Percentiles rank a stretch among this genome's conserved stretches.
phyloP scores from a whole-genome alignment of 1,140 invertebrate species.

The Zophobas atratus region DNA sequence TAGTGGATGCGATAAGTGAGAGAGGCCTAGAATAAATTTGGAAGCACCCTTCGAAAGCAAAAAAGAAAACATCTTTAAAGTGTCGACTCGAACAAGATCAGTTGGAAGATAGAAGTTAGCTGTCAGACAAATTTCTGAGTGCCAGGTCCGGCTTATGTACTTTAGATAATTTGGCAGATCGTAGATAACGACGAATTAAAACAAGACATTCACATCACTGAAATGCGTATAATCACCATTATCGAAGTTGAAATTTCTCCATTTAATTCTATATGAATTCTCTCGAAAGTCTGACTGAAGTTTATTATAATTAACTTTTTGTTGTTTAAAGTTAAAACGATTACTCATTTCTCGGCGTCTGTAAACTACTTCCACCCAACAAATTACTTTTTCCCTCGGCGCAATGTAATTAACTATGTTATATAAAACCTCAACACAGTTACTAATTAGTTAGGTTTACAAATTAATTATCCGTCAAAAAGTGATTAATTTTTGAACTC shows the following conservation, averaged over 20 bases:
- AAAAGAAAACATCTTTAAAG: conserved; percentile 20
- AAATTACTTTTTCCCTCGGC: conserved; percentile 40
- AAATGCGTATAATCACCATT: conserved; percentile 45
- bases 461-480: conserved; percentile 54
- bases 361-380: conserved; percentile 34
- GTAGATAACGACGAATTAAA: conserved; percentile 49
- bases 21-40: conserved; percentile 39
- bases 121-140: conserved; percentile 49
- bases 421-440: conserved; percentile 50
- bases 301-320: conserved; percentile 42
- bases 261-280: conserved; percentile 31
- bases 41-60: conserved; percentile 27
- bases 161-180: conserved; percentile 54
- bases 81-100: conserved; percentile 41
- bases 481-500: conserved; percentile 52
- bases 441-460: conserved; percentile 53
- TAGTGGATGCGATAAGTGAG: background rate
- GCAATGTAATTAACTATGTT: conserved; percentile 47
- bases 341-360: conserved; percentile 41
- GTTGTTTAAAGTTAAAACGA: conserved; percentile 37
- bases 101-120: conserved; percentile 37
- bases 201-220: conserved; percentile 52
- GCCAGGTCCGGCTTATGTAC: conserved; percentile 51
- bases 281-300: conserved; percentile 8
- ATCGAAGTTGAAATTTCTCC: conserved; percentile 24